phyloP scores from a whole-genome alignment of 2,888 invertebrate genomes.

The Sarcophaga rosellei region DNA sequence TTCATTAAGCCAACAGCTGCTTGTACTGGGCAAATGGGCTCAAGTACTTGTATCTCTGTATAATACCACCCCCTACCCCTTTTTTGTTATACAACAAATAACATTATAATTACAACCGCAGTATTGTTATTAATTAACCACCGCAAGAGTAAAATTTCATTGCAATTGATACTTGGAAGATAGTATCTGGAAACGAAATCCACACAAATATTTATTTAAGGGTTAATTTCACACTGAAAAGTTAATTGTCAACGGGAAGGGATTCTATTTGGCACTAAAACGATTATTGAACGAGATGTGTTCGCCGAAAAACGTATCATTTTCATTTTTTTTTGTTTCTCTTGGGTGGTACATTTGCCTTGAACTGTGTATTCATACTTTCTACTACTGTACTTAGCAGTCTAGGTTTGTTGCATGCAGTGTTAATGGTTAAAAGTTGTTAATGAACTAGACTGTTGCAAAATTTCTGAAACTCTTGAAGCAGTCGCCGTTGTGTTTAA shows the following conservation, averaged over 20 bases:
- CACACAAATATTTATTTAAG: background rate
- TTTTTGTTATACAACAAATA: background rate
- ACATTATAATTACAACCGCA: constrained; percentile 22
- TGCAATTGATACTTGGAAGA: too few relatives aligned
- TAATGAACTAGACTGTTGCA: too few relatives aligned
- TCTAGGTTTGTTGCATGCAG: too few relatives aligned
- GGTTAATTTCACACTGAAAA: background rate
- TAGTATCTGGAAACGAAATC: background rate
- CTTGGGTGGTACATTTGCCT: too few relatives aligned
- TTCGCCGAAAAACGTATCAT: background rate
- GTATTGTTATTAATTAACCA: constrained; percentile 23
- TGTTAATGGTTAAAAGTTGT: too few relatives aligned
- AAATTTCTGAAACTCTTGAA: too few relatives aligned
- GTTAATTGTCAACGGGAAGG: background rate
- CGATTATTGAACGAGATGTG: background rate
- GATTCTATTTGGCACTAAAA: background rate
- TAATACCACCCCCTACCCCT: background rate
- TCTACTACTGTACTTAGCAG: too few relatives aligned
- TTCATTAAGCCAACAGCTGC: constrained; percentile 9
- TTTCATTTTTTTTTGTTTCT: too few relatives aligned
- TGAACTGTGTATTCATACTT: too few relatives aligned
- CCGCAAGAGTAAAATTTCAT: too few relatives aligned
- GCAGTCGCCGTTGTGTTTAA: too few relatives aligned
- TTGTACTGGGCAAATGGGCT: background rate
- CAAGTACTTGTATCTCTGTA: too few relatives aligned